Evolutionary conservation across 2,888 invertebrate species (phyloP).

Genomic region (Archaeoteleia sp.): DNA sequence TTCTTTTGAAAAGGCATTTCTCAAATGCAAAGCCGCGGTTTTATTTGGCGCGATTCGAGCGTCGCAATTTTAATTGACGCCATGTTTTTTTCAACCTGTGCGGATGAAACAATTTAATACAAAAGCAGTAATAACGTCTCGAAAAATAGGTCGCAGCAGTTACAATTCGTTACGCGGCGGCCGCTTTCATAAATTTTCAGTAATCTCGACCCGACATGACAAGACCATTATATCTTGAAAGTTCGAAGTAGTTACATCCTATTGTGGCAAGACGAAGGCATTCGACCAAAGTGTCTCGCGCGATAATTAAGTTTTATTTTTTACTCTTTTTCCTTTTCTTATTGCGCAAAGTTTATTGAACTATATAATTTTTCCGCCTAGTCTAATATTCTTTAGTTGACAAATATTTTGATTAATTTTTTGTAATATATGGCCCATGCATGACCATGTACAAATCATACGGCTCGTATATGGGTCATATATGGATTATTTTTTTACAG

Average conservation of each 20-base stretch:
- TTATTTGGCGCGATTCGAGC: too few relatives aligned
- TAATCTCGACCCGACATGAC: slow-evolving; percentile 25
- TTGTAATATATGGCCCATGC: too few relatives aligned
- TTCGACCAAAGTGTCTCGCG: slow-evolving; percentile 14
- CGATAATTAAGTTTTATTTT: slow-evolving; percentile 11
- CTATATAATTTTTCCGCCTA: too few relatives aligned
- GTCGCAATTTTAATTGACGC: slow-evolving; percentile 26
- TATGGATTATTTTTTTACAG: too few relatives aligned
- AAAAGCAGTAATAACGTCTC: slow-evolving; percentile 15
- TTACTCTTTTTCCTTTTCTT: too few relatives aligned
- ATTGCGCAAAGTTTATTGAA: too few relatives aligned
- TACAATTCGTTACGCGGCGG: slow-evolving; percentile 23
- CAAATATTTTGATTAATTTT: too few relatives aligned
- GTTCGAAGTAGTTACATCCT: slow-evolving; percentile 18
- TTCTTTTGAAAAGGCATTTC: too few relatives aligned
- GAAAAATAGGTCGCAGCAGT: slow-evolving; percentile 30
- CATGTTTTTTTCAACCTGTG: slow-evolving; percentile 16
- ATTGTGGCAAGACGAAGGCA: slow-evolving; percentile 18
- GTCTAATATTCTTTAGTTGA: too few relatives aligned
- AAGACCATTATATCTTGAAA: slow-evolving; percentile 16
- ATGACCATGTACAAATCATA: too few relatives aligned
- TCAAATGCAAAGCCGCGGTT: too few relatives aligned
- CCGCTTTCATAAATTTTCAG: slow-evolving; percentile 32
- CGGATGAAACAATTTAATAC: slow-evolving; percentile 16
- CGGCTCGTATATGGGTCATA: too few relatives aligned